These are phyloP conservation scores for Diabrotica balteata DNA, from an alignment of 2,888 invertebrate genomes.

Conservation along the genomic window DNA sequence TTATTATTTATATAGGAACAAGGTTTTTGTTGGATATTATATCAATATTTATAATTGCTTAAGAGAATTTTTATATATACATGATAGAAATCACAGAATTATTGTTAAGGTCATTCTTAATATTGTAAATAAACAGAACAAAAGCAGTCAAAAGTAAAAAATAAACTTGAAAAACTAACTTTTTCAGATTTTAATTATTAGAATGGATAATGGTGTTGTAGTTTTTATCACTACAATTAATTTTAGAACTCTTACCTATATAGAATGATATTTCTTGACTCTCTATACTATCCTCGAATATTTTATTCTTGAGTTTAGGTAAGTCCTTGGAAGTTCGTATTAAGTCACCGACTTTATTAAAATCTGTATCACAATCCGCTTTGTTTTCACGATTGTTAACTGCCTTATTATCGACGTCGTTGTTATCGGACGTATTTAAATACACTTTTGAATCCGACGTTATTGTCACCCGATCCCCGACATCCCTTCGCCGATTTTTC, in stretches of 20 bases:
- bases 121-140: no score
- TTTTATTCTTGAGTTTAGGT: slow-evolving; percentile 51
- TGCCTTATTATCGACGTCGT: slow-evolving; percentile 15
- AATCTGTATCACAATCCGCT: slow-evolving; percentile 36
- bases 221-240: no score
- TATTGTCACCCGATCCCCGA: slow-evolving; percentile 69
- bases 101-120: no score
- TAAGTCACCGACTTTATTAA: slow-evolving; percentile 37
- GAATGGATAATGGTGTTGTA: no score
- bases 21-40: no score
- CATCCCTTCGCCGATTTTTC: slow-evolving; percentile 62
- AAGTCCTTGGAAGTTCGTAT: slow-evolving; percentile 48
- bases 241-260: slow-evolving; percentile 49
- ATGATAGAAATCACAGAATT: no score
- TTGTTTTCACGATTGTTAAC: slow-evolving; percentile 23
- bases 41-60: no score
- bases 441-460: slow-evolving; percentile 67
- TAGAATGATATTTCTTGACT: slow-evolving; percentile 57
- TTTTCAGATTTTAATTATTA: no score
- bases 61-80: no score
- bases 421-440: slow-evolving; percentile 53
- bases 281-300: slow-evolving; percentile 54
- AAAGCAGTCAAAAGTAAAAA: no score
- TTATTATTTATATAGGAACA: no score
- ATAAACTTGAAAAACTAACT: no score